Conservation (phyloP, 1,140 invertebrate species). For the Tetranychus urticae region DNA sequence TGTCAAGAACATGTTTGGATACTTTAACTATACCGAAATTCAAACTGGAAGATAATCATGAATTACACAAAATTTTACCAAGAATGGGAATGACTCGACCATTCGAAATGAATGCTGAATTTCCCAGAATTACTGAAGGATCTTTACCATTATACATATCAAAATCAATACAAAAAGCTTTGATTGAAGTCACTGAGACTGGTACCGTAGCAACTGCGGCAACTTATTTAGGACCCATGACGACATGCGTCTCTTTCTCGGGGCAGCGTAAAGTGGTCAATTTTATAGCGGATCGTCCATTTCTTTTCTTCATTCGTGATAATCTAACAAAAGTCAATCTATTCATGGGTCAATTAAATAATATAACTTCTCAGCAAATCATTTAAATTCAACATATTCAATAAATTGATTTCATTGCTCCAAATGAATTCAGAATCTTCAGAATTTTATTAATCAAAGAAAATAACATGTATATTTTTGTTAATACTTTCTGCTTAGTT, state of each 20-base stretch:
- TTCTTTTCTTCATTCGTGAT: conserved; percentile 42
- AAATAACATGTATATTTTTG: no score
- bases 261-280: no score
- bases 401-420: no score
- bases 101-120: conserved; percentile 29
- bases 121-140: conserved; percentile 30
- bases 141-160: neutral
- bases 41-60: conserved; percentile 37
- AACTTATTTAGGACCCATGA: conserved; percentile 3
- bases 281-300: conserved; percentile 45
- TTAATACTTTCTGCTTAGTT: no score
- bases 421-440: no score
- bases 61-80: conserved; percentile 33
- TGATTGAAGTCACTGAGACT: conserved; percentile 23
- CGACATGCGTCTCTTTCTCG: no score
- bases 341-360: conserved; percentile 30
- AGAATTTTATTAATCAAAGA: no score
- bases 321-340: conserved; percentile 29
- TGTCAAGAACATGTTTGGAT: no score
- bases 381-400: no score
- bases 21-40: conserved; percentile 44
- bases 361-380: no score
- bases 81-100: conserved; percentile 40
- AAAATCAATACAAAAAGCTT: conserved; percentile 13
- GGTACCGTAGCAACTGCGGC: conserved; percentile 23